Conservation (phyloP, 2,888 invertebrate genomes). For the Ectemnius cavifrons region DNA sequence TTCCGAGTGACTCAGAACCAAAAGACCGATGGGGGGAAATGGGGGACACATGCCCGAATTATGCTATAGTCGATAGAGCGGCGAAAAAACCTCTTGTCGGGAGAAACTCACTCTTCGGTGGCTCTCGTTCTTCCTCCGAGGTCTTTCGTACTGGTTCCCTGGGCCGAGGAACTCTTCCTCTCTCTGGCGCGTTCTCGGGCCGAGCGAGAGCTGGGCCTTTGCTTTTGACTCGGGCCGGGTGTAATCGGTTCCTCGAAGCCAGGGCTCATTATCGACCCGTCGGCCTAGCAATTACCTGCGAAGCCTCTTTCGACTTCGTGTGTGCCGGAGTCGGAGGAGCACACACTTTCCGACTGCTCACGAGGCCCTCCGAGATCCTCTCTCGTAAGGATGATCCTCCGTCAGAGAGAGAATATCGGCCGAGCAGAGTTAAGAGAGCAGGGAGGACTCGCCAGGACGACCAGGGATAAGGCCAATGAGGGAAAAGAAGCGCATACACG, state of each 20-base stretch:
- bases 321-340: constrained; percentile 60
- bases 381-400: constrained; percentile 35
- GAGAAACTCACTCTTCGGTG: constrained; percentile 20
- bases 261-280: constrained; percentile 78
- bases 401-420: constrained; percentile 34
- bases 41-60: too few relatives aligned
- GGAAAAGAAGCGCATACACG: too few relatives aligned
- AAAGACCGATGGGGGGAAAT: too few relatives aligned
- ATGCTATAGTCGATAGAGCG: constrained; percentile 15
- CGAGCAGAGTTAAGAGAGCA: constrained; percentile 29
- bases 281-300: constrained; percentile 78
- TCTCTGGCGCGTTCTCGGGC: constrained; percentile 36
- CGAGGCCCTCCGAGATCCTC: constrained; percentile 58
- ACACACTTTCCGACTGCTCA: constrained; percentile 66
- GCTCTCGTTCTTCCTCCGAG: constrained; percentile 32
- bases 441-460: constrained; percentile 18
- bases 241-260: constrained; percentile 78
- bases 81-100: constrained; percentile 32
- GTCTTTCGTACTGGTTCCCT: constrained; percentile 34
- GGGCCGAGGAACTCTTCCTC: constrained; percentile 37
- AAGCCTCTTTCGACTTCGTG: constrained; percentile 74
- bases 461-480: neutral
- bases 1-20: too few relatives aligned
- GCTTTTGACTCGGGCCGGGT: constrained; percentile 75
- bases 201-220: constrained; percentile 51